Evolutionary conservation across 2,888 invertebrate genomes (phyloP), one percentile per base, ranked within the genome.

Genomic region (Hydrotaea cyrtoneurina): DNA sequence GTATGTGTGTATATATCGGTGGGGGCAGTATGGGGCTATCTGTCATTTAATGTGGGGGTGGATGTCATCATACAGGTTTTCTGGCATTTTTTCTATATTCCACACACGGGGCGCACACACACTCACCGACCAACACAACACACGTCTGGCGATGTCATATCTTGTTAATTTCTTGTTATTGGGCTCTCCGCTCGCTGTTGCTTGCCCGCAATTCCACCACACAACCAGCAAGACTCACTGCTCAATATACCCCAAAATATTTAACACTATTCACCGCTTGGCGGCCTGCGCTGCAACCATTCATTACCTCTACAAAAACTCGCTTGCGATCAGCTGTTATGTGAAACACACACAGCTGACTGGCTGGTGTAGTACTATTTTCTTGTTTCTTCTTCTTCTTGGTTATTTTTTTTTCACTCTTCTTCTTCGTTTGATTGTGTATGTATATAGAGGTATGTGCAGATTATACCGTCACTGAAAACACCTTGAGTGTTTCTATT

Each of bases 331-430:
- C 69, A 69, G 69, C 69, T 69, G 69, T 69, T 69, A 11, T 69
- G 21, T 19, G 26, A 10, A 69, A 23, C 69, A 69, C 69, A 69
- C 69, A 69, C 69, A 69, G 69, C 69, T 69, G 69, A 69, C 69
- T 69, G n/a, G n/a, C 17, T 31, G 64, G 19, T 66, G 69, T 59
- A 59, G 55, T 19, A 55, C 55, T 21, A 10, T 21, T 55, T 21
- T 55, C 8, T 17, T 17, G n/a, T 21, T 11, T 55, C 17, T 55
- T 55, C 21, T 59, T 26, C 23, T 15, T 26, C 26, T 26, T 26
- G 7, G 4, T 59, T 59, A 13, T 59, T 11, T 59, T 26, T 21
- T 23, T 57, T 2, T 21, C 7, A 7, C 31, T 21, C 7, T 23
- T 7, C 11, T 15, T 23, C 23, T 15, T 26, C 15, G 15, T 1